A percentile compares a stretch with the other conserved stretches of the same genome.
Conservation (phyloP, 2,113 vertebrate species). For the Phasianus colchicus region DNA sequence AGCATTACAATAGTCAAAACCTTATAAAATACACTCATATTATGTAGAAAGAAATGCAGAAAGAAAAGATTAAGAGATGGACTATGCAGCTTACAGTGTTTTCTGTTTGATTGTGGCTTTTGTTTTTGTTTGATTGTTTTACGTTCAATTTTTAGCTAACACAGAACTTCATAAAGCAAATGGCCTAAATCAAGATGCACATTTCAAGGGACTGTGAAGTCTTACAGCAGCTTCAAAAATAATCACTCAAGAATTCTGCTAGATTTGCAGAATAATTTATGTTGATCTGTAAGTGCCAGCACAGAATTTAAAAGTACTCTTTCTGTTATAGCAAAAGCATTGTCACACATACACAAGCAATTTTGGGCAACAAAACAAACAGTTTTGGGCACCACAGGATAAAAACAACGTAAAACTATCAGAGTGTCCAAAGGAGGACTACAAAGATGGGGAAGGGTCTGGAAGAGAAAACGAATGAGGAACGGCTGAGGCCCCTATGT, state of each 20-base stretch:
- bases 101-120: neutral
- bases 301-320: conserved; percentile 15
- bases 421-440: no score
- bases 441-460: no score
- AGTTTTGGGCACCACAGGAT: no score
- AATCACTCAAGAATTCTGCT: conserved; percentile 23
- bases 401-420: no score
- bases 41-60: neutral
- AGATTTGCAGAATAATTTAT: neutral
- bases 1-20: neutral
- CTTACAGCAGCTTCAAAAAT: conserved; percentile 9
- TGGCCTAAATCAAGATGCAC: neutral
- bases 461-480: no score
- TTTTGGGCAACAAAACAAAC: no score
- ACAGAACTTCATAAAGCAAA: neutral
- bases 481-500: no score
- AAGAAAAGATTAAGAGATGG: neutral
- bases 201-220: conserved; percentile 4
- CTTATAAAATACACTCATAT: neutral
- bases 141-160: neutral
- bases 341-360: neutral
- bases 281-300: conserved; percentile 15
- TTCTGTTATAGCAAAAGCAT: neutral
- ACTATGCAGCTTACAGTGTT: neutral
- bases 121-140: neutral